Evolutionary conservation across 2,113 vertebrate genomes (phyloP), one percentile per base, ranked within the genome.

Genomic region (Gallinago media): DNA sequence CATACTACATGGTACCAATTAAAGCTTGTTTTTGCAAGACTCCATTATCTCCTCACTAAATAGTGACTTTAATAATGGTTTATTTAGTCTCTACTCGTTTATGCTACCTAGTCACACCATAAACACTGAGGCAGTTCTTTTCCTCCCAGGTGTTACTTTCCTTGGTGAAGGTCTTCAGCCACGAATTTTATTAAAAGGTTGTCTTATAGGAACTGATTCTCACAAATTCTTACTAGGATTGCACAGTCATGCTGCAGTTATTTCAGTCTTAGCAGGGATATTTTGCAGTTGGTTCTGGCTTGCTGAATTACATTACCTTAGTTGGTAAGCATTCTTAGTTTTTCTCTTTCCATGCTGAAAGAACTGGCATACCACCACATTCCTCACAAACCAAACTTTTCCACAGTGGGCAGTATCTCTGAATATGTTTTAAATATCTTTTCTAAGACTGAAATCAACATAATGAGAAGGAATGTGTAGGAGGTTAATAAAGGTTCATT

Each of bases 401-500:
- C 68, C 73, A 89, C 12, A 58, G 73, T 56, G 81, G 31, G 40
- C 68, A 92, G 16, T 78, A 91, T 66, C 47, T 63, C 83, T 81
- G 63, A 88, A 63, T 81, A 52, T 84, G 58, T 49, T 89, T 89
- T 78, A 22, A 0, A 81, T 83, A 67, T 92, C 21, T 59, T 81
- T 79, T 40, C 36, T 65, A 47, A 68, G 66, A 52, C n/a, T 62
- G 34, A 58, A 91, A 73, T 94, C 81, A 88, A 83, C 54, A 54
- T 85, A 96, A 93, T 77, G 67, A 90, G 75, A 76, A 90, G 78
- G 72, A 94, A 93, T 23, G 2, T 0, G 11, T 85, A 77, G 54
- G 62, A 85, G 8, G 20, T 80, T 92, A 95, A 90, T 76, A 66
- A 94, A 92, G 32, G 34, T 85, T 91, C 85, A 70, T 85, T 91